Percentiles rank a stretch among this genome's conserved stretches.
phyloP scores from a whole-genome alignment of 1,140 invertebrate genomes.

The Zaprionus lachaisei region DNA sequence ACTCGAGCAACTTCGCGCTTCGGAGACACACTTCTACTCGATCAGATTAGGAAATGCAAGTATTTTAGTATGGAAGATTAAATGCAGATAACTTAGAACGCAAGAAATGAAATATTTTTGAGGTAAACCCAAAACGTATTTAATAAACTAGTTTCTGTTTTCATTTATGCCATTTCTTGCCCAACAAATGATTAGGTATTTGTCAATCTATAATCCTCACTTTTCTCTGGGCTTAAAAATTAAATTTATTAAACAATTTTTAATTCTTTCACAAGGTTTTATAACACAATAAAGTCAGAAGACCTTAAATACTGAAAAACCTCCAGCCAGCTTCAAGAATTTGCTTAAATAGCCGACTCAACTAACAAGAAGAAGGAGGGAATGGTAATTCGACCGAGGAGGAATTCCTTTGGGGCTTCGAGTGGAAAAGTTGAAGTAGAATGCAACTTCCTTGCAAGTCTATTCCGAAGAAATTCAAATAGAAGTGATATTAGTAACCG shows the following conservation, averaged over 20 bases:
- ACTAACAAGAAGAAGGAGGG: constrained; percentile 3
- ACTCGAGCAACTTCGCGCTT: neutral
- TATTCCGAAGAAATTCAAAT: constrained; percentile 51
- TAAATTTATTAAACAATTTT: no score
- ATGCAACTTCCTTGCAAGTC: constrained; percentile 71
- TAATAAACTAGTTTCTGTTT: no score
- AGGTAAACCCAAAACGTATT: no score
- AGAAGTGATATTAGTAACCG: constrained; percentile 73
- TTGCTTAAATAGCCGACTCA: neutral
- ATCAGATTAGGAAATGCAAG: constrained; percentile 5
- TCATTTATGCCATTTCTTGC: no score
- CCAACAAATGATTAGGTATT: no score
- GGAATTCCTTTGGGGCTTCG: constrained; percentile 47
- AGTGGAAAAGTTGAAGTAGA: constrained; percentile 53
- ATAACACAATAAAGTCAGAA: neutral
- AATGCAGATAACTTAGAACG: no score
- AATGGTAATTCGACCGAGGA: neutral
- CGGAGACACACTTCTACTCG: neutral
- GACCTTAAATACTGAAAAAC: neutral
- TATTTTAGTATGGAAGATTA: no score
- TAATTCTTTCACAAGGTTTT: neutral
- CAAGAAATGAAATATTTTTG: no score
- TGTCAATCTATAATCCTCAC: no score
- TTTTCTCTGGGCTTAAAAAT: no score
- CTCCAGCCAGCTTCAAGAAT: neutral